A percentile compares a stretch with the other conserved stretches of the same genome.
Conservation (phyloP, 2,888 invertebrate species). For the Rhagium mordax region DNA sequence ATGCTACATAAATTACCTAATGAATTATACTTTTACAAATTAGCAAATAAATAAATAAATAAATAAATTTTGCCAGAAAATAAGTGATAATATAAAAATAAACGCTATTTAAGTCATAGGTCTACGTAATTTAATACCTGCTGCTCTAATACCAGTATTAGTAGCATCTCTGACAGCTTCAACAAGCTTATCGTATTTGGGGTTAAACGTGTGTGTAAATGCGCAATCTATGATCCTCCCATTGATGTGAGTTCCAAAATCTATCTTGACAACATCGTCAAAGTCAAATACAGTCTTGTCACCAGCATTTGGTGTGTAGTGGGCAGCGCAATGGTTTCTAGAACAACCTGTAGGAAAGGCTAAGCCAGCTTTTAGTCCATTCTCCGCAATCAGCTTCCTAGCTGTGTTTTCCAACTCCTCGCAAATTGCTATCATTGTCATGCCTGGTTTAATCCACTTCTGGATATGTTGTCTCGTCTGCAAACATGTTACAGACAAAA, state of each 20-base stretch:
- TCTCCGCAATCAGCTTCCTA: constrained; percentile 92
- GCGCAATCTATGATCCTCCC: constrained; percentile 99
- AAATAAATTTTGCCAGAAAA: no score
- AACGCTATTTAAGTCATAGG: no score
- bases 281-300: constrained; percentile 94
- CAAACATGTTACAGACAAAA: constrained; percentile 3
- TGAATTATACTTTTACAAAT: no score
- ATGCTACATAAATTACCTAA: no score
- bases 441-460: constrained; percentile 96
- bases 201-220: constrained; percentile 97
- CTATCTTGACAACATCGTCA: constrained; percentile 99
- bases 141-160: constrained; percentile 93
- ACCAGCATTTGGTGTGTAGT: constrained; percentile 98
- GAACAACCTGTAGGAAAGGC: constrained; percentile 93
- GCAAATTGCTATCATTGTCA: constrained; percentile 99
- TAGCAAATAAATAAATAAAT: no score
- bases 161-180: constrained; percentile 98
- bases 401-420: constrained; percentile 96
- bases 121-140: constrained; percentile 60
- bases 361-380: constrained; percentile 93
- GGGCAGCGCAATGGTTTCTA: constrained; percentile 96
- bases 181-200: constrained; percentile 93
- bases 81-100: no score
- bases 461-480: constrained; percentile 93
- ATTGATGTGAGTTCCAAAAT: constrained; percentile 98